Conservation (phyloP, 2,113 vertebrate species). For the Cichladusa arquata region DNA sequence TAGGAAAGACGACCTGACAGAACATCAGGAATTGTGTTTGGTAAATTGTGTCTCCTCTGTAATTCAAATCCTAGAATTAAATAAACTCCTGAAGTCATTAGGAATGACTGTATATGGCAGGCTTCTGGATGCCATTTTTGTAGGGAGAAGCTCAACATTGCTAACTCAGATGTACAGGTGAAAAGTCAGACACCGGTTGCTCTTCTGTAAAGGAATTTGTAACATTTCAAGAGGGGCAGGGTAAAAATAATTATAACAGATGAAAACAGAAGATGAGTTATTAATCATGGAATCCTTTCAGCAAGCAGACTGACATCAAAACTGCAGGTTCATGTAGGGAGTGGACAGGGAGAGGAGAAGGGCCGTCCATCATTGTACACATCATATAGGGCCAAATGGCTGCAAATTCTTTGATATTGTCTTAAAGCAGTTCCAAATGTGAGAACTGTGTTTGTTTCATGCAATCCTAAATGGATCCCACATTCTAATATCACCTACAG, state of each 20-base stretch:
- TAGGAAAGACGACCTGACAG: not conserved
- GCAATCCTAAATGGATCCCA: not conserved
- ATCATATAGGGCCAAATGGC: not conserved
- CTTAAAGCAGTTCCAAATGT: constrained; percentile 46
- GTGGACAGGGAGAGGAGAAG: not conserved
- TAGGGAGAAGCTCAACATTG: not conserved
- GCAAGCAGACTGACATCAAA: constrained; percentile 11
- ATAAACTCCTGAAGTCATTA: not conserved
- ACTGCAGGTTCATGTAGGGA: not conserved
- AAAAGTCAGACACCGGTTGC: not conserved
- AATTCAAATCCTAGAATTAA: constrained; percentile 17
- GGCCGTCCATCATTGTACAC: not conserved
- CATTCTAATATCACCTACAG: not conserved
- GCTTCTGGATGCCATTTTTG: constrained; percentile 17
- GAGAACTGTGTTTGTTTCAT: not conserved
- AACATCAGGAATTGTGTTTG: not conserved
- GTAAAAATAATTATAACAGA: not conserved
- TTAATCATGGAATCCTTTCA: constrained; percentile 28
- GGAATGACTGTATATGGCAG: not conserved
- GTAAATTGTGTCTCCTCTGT: not conserved
- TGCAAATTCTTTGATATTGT: not conserved
- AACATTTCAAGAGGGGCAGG: not conserved
- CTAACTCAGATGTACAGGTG: not conserved
- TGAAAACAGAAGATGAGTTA: constrained; percentile 15
- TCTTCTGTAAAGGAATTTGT: not conserved